Evolutionary conservation across 2,888 invertebrate species (phyloP).

Genomic region (Barypeithes pellucidus): DNA sequence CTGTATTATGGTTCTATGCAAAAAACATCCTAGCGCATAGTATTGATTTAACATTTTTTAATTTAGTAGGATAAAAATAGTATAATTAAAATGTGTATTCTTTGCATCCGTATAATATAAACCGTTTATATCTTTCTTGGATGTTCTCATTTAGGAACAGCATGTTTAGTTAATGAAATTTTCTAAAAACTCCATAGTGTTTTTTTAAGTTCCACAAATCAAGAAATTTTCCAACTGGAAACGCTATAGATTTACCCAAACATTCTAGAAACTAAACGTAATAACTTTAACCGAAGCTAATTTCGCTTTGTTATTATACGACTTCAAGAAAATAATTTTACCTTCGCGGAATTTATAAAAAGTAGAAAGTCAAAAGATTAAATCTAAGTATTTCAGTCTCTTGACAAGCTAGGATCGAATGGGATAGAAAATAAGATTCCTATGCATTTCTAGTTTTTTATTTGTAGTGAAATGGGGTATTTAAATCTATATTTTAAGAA

Average conservation of each 20-base stretch:
- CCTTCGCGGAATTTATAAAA: slow-evolving; percentile 1
- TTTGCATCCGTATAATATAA: background rate
- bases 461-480: background rate
- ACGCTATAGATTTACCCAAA: background rate
- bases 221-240: background rate
- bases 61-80: too few relatives aligned
- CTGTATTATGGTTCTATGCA: too few relatives aligned
- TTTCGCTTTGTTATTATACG: background rate
- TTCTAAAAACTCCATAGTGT: background rate
- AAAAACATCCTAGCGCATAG: too few relatives aligned
- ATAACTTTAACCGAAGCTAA: background rate
- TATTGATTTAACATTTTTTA: too few relatives aligned
- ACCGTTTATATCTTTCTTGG: background rate
- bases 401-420: background rate
- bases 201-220: background rate
- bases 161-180: background rate
- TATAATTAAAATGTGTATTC: background rate
- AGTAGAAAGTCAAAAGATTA: background rate
- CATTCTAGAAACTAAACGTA: background rate
- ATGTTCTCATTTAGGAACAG: background rate
- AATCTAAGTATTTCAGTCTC: background rate
- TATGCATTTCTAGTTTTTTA: background rate
- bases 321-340: background rate
- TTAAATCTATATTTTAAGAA: background rate
- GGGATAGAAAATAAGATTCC: background rate